Evolutionary conservation across 2,797 vertebrate genomes (phyloP), one percentile per base, ranked within the genome.

Genomic region (Cynodonichthys magdalenae): DNA sequence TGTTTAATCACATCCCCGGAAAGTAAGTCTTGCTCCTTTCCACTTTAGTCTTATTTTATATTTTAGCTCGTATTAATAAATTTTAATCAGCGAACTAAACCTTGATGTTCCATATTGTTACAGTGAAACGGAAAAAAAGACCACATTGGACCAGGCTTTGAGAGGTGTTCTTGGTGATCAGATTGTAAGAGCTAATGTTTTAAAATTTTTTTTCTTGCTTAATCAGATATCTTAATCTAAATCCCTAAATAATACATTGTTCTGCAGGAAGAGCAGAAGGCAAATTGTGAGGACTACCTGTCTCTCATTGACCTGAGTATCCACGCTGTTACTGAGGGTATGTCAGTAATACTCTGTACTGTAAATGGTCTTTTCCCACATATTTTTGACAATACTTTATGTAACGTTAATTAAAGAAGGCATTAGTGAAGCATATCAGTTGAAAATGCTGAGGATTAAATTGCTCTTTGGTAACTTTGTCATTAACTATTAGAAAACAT

Each of bases 81-180:
- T 2, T 24, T 24, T 24, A 24, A 24, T 2, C 24, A 24, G 24
- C 24, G 2, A 24, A 24, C 24, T 24, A 24, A 24, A 24, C 24
- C 3, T 24, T 24, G 24, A 24, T 24, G 17, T 46, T 17, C 1
- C 50, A 1, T 27, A 18, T 0, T 62, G 61, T 60, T 62, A 0
- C 92, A 99, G 98, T 93, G 98, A 99, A 89, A 91, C 95, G 46
- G 97, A 99, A 69, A 99, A 98, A 90, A 99, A 98, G 66, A 95
- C 93, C 56, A 97, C 96, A 0, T 92, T 99, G 44, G 98, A 99
- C 83, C 97, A 99, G 85, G 93, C 96, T 54, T 94, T 99, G 72
- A 93, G 96, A 83, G 93, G 93, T 48, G 92, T 97, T 63, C 91
- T 99, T 53, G 97, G 97, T 81, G 96, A 96, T 80, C 95, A 96